Percentiles rank a stretch among this genome's conserved stretches.
These are phyloP conservation scores for Labeo catla DNA, from an alignment of 2,113 vertebrate species.

Conservation along the genomic window DNA sequence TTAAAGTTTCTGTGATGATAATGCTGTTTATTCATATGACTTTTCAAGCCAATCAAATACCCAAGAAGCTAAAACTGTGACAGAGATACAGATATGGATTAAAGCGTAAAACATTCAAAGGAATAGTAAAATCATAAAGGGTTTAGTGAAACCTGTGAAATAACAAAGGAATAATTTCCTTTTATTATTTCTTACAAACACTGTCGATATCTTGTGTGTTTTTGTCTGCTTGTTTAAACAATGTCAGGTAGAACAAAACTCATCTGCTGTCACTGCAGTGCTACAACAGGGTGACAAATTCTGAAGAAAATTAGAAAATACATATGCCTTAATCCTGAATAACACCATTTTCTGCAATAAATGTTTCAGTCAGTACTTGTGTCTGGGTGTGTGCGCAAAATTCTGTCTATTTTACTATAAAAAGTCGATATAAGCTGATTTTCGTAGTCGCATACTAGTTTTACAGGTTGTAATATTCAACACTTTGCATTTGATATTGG, in stretches of 20 bases:
- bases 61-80: neutral
- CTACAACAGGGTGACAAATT: neutral
- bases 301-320: slow-evolving; percentile 9
- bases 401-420: neutral
- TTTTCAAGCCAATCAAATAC: neutral
- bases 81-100: neutral
- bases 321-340: slow-evolving; percentile 32
- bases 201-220: neutral
- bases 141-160: slow-evolving; percentile 7
- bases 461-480: neutral
- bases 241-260: neutral
- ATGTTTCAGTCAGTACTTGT: slow-evolving; percentile 24
- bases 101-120: neutral
- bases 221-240: neutral
- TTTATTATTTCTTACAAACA: neutral
- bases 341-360: slow-evolving; percentile 41
- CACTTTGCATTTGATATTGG: neutral
- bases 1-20: slow-evolving; percentile 19
- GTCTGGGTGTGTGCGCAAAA: neutral
- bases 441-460: neutral
- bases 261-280: neutral
- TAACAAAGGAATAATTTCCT: neutral
- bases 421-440: neutral
- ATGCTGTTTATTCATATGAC: slow-evolving; percentile 5
- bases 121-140: slow-evolving; percentile 9